Evolutionary conservation across 2,113 vertebrate species (phyloP), one percentile per base, ranked within the genome.

Genomic region (Naja naja): DNA sequence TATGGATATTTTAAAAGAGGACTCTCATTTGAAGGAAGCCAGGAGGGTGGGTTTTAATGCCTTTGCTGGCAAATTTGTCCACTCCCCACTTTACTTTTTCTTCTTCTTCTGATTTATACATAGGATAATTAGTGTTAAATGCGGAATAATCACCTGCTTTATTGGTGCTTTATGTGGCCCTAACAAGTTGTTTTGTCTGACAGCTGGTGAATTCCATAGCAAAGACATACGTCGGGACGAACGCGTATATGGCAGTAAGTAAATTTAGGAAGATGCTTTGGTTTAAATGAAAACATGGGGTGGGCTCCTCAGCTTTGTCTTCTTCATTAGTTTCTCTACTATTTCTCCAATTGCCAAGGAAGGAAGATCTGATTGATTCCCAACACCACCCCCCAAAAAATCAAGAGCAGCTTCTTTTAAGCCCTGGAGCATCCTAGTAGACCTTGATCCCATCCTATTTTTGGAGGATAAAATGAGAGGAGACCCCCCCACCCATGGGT

Each of bases 131-230:
- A 97, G 97, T 97, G 97, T 98, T 98, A 98, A 98, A 98, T 96
- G 98, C 98, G 96, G 98, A 98, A 98, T 98, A 98, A 98, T 98
- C 98, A 97, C 97, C 98, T 98, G 96, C 98, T 98, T 98, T 98
- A 98, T 98, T 97, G 97, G 97, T 97, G 97, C 97, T 97, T 98
- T 98, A 98, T 97, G 96, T 98, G 95, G 98, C 97, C 97, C 96
- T 98, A 97, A 98, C 97, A 98, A 97, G 90, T 97, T 98, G 97
- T 96, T 98, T 98, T 98, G 93, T 96, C 97, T 98, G 97, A 94
- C 98, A 99, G 99, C 97, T 99, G 98, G 99, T 99, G 97, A 99
- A 99, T 98, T 99, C 99, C 92, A 99, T 99, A 92, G 99, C 99
- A 96, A 99, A 99, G 98, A 99, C 99, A 34, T 99, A 99, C 87